Base-by-base conservation (phyloP, 2,113 vertebrate species). In the Salvelinus fontinalis region DNA sequence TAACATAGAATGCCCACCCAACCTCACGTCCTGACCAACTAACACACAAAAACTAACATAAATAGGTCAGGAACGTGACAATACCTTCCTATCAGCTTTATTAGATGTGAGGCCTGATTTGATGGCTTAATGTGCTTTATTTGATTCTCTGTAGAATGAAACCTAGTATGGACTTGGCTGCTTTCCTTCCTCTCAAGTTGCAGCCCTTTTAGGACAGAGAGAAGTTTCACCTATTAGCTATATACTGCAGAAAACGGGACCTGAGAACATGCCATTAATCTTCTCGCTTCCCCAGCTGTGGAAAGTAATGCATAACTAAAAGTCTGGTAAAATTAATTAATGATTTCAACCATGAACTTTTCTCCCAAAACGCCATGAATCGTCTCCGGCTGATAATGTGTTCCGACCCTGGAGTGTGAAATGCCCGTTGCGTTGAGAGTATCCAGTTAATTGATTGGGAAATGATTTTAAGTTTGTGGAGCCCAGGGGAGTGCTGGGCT, bases 391-490 rank as follows among this genome's bases (percentile, higher is more conserved):
- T 94, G 94, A 95, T 94, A 95, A 96, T 94, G 92, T 95, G 93
- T 90, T 26, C 24, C 94, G 92, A 95, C 95, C 95, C 94, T 80
- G 71, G 89, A 95, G 96, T 95, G 95, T 96, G 95, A 97, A 97
- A 95, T 95, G 91, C 93, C 88, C 93, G 94, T 94, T 95, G 95
- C 92, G 92, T 94, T 92, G 91, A 95, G 95, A 97, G 96, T 96
- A 22, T 86, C 93, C 93, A 95, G 94, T 97, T 98, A 98, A 98
- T 97, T 97, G 96, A 97, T 97, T 98, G 88, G 92, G 95, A 95
- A 96, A 98, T 97, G 96, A 97, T 96, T 96, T 95, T 96, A 97
- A 97, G 95, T 97, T 97, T 97, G 95, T 93, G 93, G 91, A 88
- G 90, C 95, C 93, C 95, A 86, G 85, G 95, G 95, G 96, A 97